Evolutionary conservation across 2,797 vertebrate genomes (phyloP).

Genomic region (Carduelis carduelis): DNA sequence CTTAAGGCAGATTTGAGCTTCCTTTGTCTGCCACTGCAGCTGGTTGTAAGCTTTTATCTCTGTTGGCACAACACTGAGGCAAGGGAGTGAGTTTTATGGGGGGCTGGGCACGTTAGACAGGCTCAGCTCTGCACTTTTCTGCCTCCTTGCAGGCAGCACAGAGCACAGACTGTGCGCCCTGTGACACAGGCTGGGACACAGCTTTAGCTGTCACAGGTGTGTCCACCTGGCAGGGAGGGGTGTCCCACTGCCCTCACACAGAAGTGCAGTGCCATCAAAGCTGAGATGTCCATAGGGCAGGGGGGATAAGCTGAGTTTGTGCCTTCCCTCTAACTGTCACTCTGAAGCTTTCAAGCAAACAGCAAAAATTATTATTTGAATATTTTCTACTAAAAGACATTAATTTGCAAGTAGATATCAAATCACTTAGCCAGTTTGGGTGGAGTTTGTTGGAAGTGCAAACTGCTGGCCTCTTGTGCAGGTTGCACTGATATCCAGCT

Average conservation of each 20-base stretch:
- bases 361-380: neutral
- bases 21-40: neutral
- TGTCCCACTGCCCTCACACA: neutral
- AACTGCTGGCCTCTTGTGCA: neutral
- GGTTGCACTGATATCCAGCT: neutral
- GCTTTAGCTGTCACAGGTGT: neutral
- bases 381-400: neutral
- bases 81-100: neutral
- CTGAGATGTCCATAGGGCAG: neutral
- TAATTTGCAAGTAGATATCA: neutral
- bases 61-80: neutral
- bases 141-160: neutral
- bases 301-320: neutral
- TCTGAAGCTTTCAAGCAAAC: neutral
- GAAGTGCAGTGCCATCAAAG: neutral
- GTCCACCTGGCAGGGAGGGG: neutral
- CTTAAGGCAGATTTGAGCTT: neutral
- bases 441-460: neutral
- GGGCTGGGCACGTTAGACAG: neutral
- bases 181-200: neutral
- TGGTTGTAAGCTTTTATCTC: neutral
- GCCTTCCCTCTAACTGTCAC: neutral
- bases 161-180: neutral
- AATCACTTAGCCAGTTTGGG: neutral
- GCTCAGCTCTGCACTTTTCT: neutral